Evolutionary conservation across 2,113 vertebrate species (phyloP).

Genomic region (Camarhynchus parvulus): DNA sequence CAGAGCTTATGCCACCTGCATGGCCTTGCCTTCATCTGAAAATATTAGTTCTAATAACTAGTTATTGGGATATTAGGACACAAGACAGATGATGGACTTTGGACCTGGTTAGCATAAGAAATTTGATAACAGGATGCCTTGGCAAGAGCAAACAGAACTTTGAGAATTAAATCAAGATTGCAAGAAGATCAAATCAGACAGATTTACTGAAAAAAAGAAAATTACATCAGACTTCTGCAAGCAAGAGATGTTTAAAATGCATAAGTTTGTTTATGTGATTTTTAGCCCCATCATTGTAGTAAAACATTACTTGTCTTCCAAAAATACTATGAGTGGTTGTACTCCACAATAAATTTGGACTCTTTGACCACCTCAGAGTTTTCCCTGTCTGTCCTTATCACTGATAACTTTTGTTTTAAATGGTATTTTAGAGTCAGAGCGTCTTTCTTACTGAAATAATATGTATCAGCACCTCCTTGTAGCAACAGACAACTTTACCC

Average conservation of each 20-base stretch:
- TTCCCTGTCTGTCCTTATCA: not conserved
- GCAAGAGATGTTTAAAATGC: not conserved
- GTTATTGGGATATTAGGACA: not conserved
- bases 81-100: not conserved
- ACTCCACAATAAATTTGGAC: not conserved
- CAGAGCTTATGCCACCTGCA: not conserved
- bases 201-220: not conserved
- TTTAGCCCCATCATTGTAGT: not conserved
- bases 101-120: not conserved
- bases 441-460: not conserved
- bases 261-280: not conserved
- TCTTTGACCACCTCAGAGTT: not conserved
- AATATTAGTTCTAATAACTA: not conserved
- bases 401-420: not conserved
- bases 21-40: not conserved
- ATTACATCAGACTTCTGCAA: not conserved
- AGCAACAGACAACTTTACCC: not conserved
- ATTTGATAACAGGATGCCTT: not conserved
- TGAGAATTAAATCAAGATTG: not conserved
- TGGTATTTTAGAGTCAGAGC: rapidly evolving
- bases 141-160: not conserved
- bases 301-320: not conserved
- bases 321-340: not conserved
- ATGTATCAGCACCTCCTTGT: not conserved
- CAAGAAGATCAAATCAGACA: not conserved